phyloP scores from a whole-genome alignment of 2,888 invertebrate species.

The Amblyjoppa proteus region DNA sequence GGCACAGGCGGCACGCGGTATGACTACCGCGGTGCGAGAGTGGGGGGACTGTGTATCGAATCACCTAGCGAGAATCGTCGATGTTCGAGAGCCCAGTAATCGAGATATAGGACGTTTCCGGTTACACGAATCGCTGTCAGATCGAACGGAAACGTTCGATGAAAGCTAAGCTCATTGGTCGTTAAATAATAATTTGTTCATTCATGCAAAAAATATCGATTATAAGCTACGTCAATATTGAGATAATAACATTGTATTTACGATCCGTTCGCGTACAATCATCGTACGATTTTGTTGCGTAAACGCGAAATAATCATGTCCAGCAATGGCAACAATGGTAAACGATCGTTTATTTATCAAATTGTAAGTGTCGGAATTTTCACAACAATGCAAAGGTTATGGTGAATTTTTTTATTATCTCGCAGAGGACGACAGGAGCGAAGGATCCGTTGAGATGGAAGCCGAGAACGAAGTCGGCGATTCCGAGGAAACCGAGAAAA shows the following conservation, averaged over 20 bases:
- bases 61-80: neutral
- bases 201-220: slow-evolving; percentile 51
- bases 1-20: slow-evolving; percentile 38
- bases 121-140: slow-evolving; percentile 17
- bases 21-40: neutral
- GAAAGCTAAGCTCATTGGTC: slow-evolving; percentile 19
- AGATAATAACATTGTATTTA: slow-evolving; percentile 34
- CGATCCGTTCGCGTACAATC: slow-evolving; percentile 8
- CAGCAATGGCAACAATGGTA: slow-evolving; percentile 62
- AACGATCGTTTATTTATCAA: slow-evolving; percentile 2
- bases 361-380: slow-evolving; percentile 5
- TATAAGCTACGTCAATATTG: slow-evolving; percentile 27
- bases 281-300: neutral
- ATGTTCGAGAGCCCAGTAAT: neutral
- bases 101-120: slow-evolving; percentile 1
- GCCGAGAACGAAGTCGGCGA: slow-evolving; percentile 74
- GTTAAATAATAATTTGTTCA: slow-evolving; percentile 26
- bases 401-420: slow-evolving; percentile 15
- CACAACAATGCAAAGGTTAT: slow-evolving; percentile 47
- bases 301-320: slow-evolving; percentile 49
- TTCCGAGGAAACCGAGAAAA: slow-evolving; percentile 86
- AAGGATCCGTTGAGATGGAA: slow-evolving; percentile 76
- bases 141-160: slow-evolving; percentile 47
- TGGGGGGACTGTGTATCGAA: neutral
- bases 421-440: slow-evolving; percentile 76